Evolutionary conservation across 2,797 vertebrate genomes (phyloP).

Genomic region (Falco naumanni): DNA sequence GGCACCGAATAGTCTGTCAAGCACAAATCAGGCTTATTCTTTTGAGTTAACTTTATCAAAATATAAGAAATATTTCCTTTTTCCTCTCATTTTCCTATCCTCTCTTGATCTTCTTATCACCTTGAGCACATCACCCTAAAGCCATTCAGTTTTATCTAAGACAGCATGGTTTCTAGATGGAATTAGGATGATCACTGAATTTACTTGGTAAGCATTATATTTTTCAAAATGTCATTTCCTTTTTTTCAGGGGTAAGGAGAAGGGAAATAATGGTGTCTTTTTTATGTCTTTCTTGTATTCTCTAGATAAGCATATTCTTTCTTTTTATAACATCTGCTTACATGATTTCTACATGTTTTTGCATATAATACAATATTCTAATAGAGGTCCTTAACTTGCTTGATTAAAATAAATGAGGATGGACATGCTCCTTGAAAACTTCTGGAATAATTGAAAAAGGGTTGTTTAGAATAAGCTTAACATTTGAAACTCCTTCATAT

Average conservation of each 20-base stretch:
- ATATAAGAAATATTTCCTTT: not conserved
- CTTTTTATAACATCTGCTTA: not conserved
- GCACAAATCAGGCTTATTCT: not conserved
- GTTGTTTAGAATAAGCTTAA: not conserved
- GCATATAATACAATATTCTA: not conserved
- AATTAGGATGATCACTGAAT: conserved; percentile 15
- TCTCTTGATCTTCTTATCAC: conserved; percentile 21
- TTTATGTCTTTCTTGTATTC: not conserved
- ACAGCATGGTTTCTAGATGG: not conserved
- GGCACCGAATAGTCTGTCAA: not conserved
- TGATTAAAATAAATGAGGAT: conserved; percentile 31
- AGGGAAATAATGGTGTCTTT: not conserved
- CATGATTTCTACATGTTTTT: not conserved
- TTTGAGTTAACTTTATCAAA: conserved; percentile 6
- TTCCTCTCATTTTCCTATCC: not conserved
- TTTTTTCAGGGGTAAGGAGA: not conserved
- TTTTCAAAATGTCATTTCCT: not conserved
- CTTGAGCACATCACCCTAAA: not conserved
- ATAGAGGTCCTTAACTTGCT: not conserved
- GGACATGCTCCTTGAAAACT: not conserved
- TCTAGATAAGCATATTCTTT: not conserved
- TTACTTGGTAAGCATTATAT: not conserved
- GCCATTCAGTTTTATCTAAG: not conserved
- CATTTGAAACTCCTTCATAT: not conserved
- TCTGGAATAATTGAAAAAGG: not conserved